Evolutionary conservation across 2,888 invertebrate genomes (phyloP), one percentile per base, ranked within the genome.

Genomic region (Oeneis ivallda): DNA sequence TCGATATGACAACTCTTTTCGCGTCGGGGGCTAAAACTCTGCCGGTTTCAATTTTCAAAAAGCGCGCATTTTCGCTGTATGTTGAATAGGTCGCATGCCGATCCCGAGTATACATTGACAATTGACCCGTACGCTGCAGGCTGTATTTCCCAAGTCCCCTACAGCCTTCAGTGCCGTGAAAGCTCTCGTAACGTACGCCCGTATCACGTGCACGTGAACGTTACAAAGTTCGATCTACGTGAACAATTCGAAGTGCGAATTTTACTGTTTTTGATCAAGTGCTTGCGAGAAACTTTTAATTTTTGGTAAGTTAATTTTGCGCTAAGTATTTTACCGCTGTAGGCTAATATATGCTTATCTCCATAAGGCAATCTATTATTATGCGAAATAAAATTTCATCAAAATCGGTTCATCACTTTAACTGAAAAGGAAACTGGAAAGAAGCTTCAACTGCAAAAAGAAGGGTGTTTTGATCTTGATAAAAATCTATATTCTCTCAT

Each of bases 111-210:
- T 13, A 15, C 34, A 11, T 26, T 13, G 7, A n/a, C 32, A 59
- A 59, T 59, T 15, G 47, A 10, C 11, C 34, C 9, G 11, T 10
- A 34, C n/a, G 8, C 45, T 53, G 53, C 39, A 56, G 56, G 39
- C 56, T 54, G 53, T 52, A 34, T n/a, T 37, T 53, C 53, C 53
- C 37, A 11, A 54, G 10, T 13, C 34, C 47, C 26, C 32, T 58
- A 11, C 9, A 37, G 37, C 15, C 53, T 58, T 47, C 62, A 66
- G 66, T 66, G 26, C 26, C 62, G 66, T 58, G 62, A 13, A 52
- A 62, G 47, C 45, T 26, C 52, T 41, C 26, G 52, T 39, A 10
- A 39, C 2, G 58, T 37, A 49, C 58, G 62, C 19, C 53, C 66
- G 66, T 66, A 45, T 53, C 45, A 19, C 39, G 8, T 1, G 9